Evolutionary conservation across 1,140 invertebrate genomes (phyloP), one percentile per base, ranked within the genome.

Genomic region (Hyles vespertilio): DNA sequence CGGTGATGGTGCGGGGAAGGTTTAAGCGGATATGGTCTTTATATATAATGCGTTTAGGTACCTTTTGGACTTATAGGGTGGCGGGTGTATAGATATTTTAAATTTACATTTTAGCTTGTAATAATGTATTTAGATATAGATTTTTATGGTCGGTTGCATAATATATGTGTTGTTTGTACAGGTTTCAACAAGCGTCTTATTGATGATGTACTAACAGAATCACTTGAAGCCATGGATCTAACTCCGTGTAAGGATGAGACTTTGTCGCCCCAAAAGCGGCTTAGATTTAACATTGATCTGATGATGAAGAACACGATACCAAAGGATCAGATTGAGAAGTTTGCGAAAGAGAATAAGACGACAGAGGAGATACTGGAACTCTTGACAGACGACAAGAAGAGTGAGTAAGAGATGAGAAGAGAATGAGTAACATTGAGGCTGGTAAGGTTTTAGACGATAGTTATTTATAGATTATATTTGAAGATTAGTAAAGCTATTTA

Each of bases 221-320:
- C 94, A 0, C 89, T 96, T 12, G 90, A 93, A 67, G 91, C 93
- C 7, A 95, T 95, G 51, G 94, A 94, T 1, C 92, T 94, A 43
- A 86, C 87, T 11, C 92, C 94, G 1, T 92, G 92, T 53, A 89
- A 88, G 45, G 91, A 92, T 60, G 73, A 84, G 2, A 72, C 74
- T 7, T 61, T 92, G 3, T 80, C 91, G 7, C 92, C 92, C 9
- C 87, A 92, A 6, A 92, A 92, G 51, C 86, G 91, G 8, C 82
- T 96, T 1, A 92, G 92, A 49, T 90, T 85, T 11, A 96, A 96
- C 82, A 92, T 96, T 10, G 91, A 94, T 69, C 93, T 93, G 65
- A 91, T 96, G 63, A 84, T 96, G 3, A 93, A 95, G 49, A 95
- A 94, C 92, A 96, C 95, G 4, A 93, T 96, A 40, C 95, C 95